Evolutionary conservation across 2,888 invertebrate species (phyloP).

Genomic region (Dromius quadrimaculatus): DNA sequence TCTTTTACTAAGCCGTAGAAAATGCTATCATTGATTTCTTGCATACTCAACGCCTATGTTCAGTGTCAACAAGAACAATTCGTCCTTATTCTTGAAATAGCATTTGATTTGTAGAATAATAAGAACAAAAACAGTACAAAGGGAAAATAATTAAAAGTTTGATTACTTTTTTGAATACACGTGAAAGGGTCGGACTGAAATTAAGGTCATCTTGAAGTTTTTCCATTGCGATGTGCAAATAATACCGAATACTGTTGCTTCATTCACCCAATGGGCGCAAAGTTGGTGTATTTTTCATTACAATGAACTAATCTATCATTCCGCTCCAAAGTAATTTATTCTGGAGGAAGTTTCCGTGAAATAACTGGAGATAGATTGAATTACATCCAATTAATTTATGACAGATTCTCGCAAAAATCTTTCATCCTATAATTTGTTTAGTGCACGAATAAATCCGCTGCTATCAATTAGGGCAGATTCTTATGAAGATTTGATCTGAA

Average conservation of each 20-base stretch:
- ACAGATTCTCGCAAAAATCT: slow-evolving; percentile 33
- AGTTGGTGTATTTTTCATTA: slow-evolving; percentile 35
- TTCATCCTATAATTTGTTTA: slow-evolving; percentile 5
- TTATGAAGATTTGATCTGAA: slow-evolving; percentile 17
- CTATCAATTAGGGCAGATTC: slow-evolving; percentile 34
- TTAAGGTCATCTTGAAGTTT: slow-evolving; percentile 36
- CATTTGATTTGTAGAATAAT: slow-evolving; percentile 15
- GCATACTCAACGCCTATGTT: too few relatives aligned
- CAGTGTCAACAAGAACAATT: too few relatives aligned
- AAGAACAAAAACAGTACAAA: slow-evolving; percentile 19
- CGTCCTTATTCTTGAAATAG: too few relatives aligned
- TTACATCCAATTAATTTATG: slow-evolving; percentile 42
- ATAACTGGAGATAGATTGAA: slow-evolving; percentile 36
- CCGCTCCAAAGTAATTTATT: slow-evolving; percentile 43
- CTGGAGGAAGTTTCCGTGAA: slow-evolving; percentile 36
- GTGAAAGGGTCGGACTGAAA: slow-evolving; percentile 21
- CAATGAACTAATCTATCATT: slow-evolving; percentile 40
- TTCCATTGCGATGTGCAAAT: slow-evolving; percentile 7
- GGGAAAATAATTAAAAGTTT: slow-evolving; percentile 34
- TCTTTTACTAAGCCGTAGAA: too few relatives aligned
- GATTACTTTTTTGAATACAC: slow-evolving; percentile 20
- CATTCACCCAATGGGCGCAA: slow-evolving; percentile 7
- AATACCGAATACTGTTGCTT: slow-evolving; percentile 7
- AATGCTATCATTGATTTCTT: too few relatives aligned
- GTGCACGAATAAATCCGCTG: not conserved